A percentile compares a stretch with the other conserved stretches of the same genome.
These are phyloP conservation scores for Excalfactoria chinensis DNA, from an alignment of 2,113 vertebrate genomes.

Conservation along the genomic window DNA sequence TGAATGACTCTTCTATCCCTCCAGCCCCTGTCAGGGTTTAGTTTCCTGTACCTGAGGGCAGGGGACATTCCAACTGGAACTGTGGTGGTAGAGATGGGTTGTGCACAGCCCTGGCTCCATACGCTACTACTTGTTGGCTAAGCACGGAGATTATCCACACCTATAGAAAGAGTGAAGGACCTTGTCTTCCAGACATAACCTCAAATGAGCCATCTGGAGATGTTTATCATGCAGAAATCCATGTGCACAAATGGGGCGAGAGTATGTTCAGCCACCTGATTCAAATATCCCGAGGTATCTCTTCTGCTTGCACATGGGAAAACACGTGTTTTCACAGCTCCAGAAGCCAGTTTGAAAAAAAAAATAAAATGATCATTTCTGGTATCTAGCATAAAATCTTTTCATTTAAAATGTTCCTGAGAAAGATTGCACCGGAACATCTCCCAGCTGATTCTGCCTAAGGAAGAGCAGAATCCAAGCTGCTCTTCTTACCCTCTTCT, in stretches of 20 bases:
- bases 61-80: neutral
- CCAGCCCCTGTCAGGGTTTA: neutral
- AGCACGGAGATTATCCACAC: neutral
- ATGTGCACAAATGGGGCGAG: neutral
- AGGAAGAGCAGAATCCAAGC: neutral
- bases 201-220: neutral
- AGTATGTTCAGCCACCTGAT: neutral
- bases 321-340: neutral
- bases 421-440: neutral
- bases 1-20: neutral
- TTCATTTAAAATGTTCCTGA: neutral
- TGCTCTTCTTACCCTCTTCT: neutral
- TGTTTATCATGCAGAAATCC: neutral
- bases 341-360: neutral
- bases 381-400: neutral
- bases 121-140: neutral
- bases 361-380: neutral
- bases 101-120: neutral
- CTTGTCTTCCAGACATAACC: accelerated
- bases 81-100: neutral
- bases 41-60: neutral
- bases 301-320: neutral
- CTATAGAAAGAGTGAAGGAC: neutral
- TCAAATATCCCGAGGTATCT: neutral
- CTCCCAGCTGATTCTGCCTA: neutral